Evolutionary conservation across 2,888 invertebrate genomes (phyloP).

Genomic region (Chloromyia formosa): DNA sequence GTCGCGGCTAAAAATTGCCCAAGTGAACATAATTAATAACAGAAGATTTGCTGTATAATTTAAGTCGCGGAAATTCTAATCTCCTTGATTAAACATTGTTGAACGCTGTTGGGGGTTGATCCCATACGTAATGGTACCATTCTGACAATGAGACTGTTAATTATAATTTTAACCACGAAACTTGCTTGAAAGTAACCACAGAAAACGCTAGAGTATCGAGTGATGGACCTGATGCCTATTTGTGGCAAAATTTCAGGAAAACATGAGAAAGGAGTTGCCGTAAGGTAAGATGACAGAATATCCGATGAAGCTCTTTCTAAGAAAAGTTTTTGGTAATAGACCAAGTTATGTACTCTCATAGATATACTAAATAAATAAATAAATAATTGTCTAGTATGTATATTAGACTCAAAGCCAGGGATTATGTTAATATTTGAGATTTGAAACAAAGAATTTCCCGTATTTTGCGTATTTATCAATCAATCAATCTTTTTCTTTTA

Average conservation of each 20-base stretch:
- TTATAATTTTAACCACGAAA: conserved; percentile 49
- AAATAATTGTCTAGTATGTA: too few species aligned
- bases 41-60: conserved; percentile 49
- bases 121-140: conserved; percentile 2
- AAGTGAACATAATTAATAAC: conserved; percentile 49
- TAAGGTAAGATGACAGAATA: too few species aligned
- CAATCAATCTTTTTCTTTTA: too few species aligned
- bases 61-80: conserved; percentile 49
- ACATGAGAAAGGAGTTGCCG: too few species aligned
- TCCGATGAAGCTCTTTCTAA: too few species aligned
- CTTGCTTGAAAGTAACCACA: conserved; percentile 34
- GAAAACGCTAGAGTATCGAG: not conserved
- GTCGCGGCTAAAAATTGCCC: conserved; percentile 42
- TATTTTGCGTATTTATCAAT: too few species aligned
- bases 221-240: not conserved
- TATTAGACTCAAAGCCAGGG: too few species aligned
- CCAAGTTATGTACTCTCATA: too few species aligned
- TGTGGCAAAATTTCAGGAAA: not conserved
- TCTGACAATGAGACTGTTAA: conserved; percentile 47
- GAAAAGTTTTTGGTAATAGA: too few species aligned
- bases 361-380: too few species aligned
- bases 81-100: conserved; percentile 50
- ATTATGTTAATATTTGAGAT: too few species aligned
- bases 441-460: too few species aligned
- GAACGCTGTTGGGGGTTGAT: conserved; percentile 30